A percentile compares a stretch with the other conserved stretches of the same genome.
phyloP scores from a whole-genome alignment of 2,888 invertebrate genomes.

The Barypeithes pellucidus region DNA sequence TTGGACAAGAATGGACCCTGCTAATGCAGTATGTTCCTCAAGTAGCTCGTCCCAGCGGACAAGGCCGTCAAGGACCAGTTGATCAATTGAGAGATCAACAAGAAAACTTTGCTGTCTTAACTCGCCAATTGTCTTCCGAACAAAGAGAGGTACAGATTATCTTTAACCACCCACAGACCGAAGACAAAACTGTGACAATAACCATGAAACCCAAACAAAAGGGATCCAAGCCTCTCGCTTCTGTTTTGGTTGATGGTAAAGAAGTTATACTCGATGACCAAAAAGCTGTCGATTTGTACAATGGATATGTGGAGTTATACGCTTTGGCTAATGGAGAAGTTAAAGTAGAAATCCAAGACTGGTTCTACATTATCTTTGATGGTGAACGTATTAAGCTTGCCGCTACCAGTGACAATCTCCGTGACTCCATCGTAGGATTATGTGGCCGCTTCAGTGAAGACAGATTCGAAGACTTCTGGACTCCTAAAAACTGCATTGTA shows the following conservation, averaged over 20 bases:
- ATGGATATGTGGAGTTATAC: conserved; percentile 70
- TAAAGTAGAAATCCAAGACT: conserved; percentile 72
- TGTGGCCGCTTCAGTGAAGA: conserved; percentile 79
- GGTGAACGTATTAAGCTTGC: conserved; percentile 73
- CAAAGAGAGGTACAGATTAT: conserved; percentile 71
- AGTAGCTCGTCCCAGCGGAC: conserved; percentile 58
- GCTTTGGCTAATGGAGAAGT: conserved; percentile 73
- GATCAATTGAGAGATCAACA: conserved; percentile 64
- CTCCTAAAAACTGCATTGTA: conserved; percentile 74
- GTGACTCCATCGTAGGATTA: conserved; percentile 76
- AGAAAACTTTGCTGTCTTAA: conserved; percentile 69
- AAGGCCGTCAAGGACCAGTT: conserved; percentile 59
- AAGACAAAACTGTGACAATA: conserved; percentile 67
- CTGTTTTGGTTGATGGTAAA: conserved; percentile 68
- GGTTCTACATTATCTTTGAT: conserved; percentile 75
- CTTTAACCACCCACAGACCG: conserved; percentile 66
- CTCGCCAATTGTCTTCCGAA: conserved; percentile 65
- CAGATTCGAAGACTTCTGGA: conserved; percentile 74
- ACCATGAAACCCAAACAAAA: conserved; percentile 61
- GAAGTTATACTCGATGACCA: conserved; percentile 64
- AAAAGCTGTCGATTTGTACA: conserved; percentile 61
- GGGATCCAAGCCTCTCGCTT: conserved; percentile 66
- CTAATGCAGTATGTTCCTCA: conserved; percentile 72
- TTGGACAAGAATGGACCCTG: conserved; percentile 76
- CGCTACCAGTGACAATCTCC: conserved; percentile 69